Evolutionary conservation across 2,888 invertebrate genomes (phyloP).

Genomic region (Nebria brevicollis): DNA sequence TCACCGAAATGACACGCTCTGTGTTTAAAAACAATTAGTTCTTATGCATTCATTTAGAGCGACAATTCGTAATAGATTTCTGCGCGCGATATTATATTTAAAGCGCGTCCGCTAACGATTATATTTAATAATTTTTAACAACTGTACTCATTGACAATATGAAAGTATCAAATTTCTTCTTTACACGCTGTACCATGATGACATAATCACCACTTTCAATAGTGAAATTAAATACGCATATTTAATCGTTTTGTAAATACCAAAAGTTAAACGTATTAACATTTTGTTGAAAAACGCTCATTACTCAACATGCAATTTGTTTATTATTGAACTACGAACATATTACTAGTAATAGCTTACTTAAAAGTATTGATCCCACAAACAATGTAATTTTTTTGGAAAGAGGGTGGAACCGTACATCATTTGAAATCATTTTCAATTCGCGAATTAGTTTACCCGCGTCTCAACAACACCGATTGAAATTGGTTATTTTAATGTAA

Average conservation of each 20-base stretch:
- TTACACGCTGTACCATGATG: slow-evolving; percentile 27
- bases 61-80: background rate
- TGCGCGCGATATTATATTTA: slow-evolving; percentile 13
- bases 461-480: slow-evolving; percentile 8
- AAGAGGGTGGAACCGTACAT: slow-evolving; percentile 40
- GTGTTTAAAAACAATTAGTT: background rate
- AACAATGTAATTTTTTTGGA: slow-evolving; percentile 37
- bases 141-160: background rate
- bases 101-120: background rate
- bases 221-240: slow-evolving; percentile 28
- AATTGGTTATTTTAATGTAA: slow-evolving; percentile 17
- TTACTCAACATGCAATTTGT: background rate
- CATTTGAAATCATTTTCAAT: slow-evolving; percentile 33
- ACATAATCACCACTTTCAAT: slow-evolving; percentile 30
- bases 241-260: slow-evolving; percentile 6
- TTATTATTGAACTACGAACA: background rate
- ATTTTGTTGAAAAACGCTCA: background rate
- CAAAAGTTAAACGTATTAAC: slow-evolving; percentile 3
- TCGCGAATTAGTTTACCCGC: slow-evolving; percentile 8
- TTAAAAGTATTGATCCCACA: slow-evolving; percentile 43
- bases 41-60: background rate
- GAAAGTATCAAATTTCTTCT: slow-evolving; percentile 31
- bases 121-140: background rate
- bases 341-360: slow-evolving; percentile 26
- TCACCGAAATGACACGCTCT: background rate